These are phyloP conservation scores for Brachystomella parvula DNA, from an alignment of 1,140 invertebrate species.

Conservation along the genomic window DNA sequence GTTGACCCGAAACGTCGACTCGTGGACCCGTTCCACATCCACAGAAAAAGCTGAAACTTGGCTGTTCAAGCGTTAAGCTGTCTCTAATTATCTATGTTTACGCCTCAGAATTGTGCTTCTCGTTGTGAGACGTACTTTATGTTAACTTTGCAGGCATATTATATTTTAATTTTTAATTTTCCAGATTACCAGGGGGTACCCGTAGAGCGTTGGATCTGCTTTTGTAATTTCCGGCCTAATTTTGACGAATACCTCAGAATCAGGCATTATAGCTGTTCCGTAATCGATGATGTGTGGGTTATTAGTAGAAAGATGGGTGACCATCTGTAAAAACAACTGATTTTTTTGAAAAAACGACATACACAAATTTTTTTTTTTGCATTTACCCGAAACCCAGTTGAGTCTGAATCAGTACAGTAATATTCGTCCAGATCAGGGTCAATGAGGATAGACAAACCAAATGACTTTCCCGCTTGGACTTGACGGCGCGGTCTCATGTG, in stretches of 20 bases:
- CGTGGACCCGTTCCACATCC: no score
- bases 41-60: no score
- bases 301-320: conserved; percentile 28
- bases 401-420: conserved; percentile 35
- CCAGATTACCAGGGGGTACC: conserved; percentile 27
- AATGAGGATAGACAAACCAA: conserved; percentile 29
- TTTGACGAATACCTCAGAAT: conserved; percentile 28
- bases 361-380: background rate
- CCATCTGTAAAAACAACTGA: conserved; percentile 15
- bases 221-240: conserved; percentile 31
- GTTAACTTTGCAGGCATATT: no score
- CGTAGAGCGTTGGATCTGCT: conserved; percentile 24
- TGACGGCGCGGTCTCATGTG: conserved; percentile 8
- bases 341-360: background rate
- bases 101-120: no score
- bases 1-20: no score
- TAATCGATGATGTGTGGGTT: conserved; percentile 32
- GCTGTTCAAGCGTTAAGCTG: background rate
- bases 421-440: conserved; percentile 34
- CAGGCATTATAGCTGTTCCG: conserved; percentile 29
- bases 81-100: background rate
- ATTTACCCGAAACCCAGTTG: conserved; percentile 32
- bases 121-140: no score
- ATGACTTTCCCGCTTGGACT: conserved; percentile 25
- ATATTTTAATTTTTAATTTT: no score